phyloP scores from a whole-genome alignment of 2,797 vertebrate genomes.

The Stomatorhinus walkeri region DNA sequence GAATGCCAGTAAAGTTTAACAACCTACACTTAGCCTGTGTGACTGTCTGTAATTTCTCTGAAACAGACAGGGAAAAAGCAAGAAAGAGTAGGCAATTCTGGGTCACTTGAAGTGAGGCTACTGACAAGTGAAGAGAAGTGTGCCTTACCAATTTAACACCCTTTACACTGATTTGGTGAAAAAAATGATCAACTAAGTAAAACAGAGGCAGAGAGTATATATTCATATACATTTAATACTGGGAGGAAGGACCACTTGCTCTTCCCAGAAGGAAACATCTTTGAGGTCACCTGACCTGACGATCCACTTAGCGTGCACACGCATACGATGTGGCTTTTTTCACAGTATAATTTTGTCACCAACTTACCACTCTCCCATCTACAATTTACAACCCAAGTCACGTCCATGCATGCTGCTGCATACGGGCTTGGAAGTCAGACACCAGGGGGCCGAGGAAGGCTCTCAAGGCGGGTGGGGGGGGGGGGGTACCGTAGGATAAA shows the following conservation, averaged over 20 bases:
- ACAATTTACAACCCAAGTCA: not conserved
- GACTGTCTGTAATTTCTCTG: constrained; percentile 1
- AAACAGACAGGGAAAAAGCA: not conserved
- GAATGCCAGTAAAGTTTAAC: constrained; percentile 1
- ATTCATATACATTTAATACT: not conserved
- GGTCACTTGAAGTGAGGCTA: not conserved
- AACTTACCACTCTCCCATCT: not conserved
- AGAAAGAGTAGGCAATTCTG: not conserved
- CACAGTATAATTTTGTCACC: not conserved
- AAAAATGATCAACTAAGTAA: not conserved
- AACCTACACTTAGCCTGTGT: not conserved
- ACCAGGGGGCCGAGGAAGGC: not conserved
- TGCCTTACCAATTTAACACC: not conserved
- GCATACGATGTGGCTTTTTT: not conserved
- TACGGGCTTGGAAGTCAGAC: not conserved
- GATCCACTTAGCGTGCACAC: not conserved
- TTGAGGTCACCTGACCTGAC: not conserved
- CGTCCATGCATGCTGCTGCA: not conserved
- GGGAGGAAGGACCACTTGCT: not conserved
- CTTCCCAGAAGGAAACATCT: not conserved
- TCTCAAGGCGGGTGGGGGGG: not conserved
- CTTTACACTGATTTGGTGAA: not conserved
- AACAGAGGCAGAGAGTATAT: not conserved
- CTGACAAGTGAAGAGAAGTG: not conserved
- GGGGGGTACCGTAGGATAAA: not conserved